A percentile compares a stretch with the other conserved stretches of the same genome.
Evolutionary conservation across 2,888 invertebrate species (phyloP).

Genomic region (Margaritifera margaritifera): DNA sequence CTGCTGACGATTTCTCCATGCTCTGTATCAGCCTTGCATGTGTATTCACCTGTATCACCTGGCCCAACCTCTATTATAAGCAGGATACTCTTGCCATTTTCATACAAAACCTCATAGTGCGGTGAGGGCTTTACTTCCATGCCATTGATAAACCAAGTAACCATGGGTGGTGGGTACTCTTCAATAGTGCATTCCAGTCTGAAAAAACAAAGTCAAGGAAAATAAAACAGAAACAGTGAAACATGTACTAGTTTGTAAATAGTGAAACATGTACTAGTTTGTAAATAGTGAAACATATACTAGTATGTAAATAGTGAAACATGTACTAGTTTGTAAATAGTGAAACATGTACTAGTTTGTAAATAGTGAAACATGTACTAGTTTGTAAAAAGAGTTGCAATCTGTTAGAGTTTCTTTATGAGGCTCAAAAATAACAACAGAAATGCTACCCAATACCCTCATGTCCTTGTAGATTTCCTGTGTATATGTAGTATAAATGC

Average conservation of each 20-base stretch:
- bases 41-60: conserved; percentile 97
- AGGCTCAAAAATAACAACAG: no score
- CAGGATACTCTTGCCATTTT: conserved; percentile 63
- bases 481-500: no score
- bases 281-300: neutral
- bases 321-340: neutral
- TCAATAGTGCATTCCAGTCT: conserved; percentile 69
- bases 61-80: conserved; percentile 76
- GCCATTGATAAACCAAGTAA: conserved; percentile 74
- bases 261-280: neutral
- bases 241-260: neutral
- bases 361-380: neutral
- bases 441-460: no score
- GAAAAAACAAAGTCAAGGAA: conserved; percentile 1
- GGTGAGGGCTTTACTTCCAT: conserved; percentile 72
- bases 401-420: no score
- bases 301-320: neutral
- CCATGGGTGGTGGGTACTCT: conserved; percentile 65
- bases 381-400: no score
- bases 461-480: no score
- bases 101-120: conserved; percentile 65
- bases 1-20: conserved; percentile 96
- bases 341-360: neutral
- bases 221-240: conserved; percentile 3
- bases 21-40: conserved; percentile 93